Base-by-base conservation (phyloP, 64 coral and sea anemone genomes). In the Stichodactyla helianthus region DNA sequence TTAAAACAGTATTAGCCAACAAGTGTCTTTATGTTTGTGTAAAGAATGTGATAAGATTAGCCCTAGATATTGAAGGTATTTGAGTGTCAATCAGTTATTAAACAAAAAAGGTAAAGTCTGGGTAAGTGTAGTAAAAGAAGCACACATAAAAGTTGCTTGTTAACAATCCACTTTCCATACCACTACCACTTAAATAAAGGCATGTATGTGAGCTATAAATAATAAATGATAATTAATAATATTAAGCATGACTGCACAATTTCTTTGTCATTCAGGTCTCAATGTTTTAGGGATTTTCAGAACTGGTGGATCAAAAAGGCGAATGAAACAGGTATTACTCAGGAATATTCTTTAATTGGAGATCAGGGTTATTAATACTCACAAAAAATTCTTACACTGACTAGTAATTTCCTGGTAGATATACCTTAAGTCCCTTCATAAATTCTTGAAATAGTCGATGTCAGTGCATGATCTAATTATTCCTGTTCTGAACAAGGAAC, bases 281-380 rank as follows among this genome's bases (percentile, higher is more conserved):
- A 87, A 92, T 88, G 88, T 94, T 58, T 88, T 98, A 80, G 96
- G 96, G n/a, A 98, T 98, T 82, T 98, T 98, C 83, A 89, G 96
- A 86, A 91, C 93, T 71, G 87, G 92, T 82, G 96, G 96, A 86
- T 98, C 96, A 77, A 98, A 98, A 77, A 94, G 91, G 35, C 84
- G 96, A 92, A 92, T 98, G 87, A 94, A 90, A 74, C 93, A 98
- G 83, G 96, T 97, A 83, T 77, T 19, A n/a, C 77, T 57, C 53
- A 81, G 6, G 17, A 0, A 31, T 53, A 51, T 52, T 16, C 12
- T 74, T 74, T n/a, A 31, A 74, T 11, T 70, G 26, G 7, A 31
- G 1, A 74, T 27, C 25, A 27, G 25, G 25, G 25, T 11, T 12
- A 11, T n/a, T 18, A 68, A 35, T 12, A 6, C n/a, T 31, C 22